phyloP scores from a whole-genome alignment of 2,113 vertebrate species.

The Pollimyrus isidori region DNA sequence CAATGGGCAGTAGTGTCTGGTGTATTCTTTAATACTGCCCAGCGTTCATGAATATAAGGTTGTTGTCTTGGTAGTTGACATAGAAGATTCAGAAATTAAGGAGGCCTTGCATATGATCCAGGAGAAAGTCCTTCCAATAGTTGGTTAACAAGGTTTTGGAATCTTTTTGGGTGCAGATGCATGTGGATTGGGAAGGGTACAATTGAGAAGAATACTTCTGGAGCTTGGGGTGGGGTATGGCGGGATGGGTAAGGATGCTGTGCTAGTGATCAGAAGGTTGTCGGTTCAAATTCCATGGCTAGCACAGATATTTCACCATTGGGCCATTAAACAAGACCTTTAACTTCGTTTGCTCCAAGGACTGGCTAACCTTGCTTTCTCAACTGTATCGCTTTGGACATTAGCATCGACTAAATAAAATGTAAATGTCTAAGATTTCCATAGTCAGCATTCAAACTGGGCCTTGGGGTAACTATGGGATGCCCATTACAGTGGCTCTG shows the following conservation, averaged over 20 bases:
- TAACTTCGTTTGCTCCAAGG: too few relatives aligned
- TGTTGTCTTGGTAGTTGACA: neutral
- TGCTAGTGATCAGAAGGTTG: too few relatives aligned
- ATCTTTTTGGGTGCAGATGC: neutral
- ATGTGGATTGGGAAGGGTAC: neutral
- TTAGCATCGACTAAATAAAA: neutral
- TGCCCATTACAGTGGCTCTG: neutral
- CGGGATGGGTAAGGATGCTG: too few relatives aligned
- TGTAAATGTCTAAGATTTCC: neutral
- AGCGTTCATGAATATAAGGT: neutral
- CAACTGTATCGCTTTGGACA: too few relatives aligned
- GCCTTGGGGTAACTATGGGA: neutral
- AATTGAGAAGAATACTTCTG: neutral
- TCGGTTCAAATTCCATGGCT: too few relatives aligned
- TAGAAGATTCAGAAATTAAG: neutral
- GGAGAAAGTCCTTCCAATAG: too few relatives aligned
- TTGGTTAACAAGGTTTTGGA: neutral
- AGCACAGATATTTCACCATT: too few relatives aligned
- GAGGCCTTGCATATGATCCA: neutral
- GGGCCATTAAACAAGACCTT: too few relatives aligned
- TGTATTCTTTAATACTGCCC: neutral
- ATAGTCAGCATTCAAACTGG: neutral
- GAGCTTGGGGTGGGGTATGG: neutral
- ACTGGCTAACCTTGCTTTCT: too few relatives aligned
- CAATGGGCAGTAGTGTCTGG: neutral